Evolutionary conservation across 2,888 invertebrate genomes (phyloP), one percentile per base, ranked within the genome.

Genomic region (Heteromurus nitidus): DNA sequence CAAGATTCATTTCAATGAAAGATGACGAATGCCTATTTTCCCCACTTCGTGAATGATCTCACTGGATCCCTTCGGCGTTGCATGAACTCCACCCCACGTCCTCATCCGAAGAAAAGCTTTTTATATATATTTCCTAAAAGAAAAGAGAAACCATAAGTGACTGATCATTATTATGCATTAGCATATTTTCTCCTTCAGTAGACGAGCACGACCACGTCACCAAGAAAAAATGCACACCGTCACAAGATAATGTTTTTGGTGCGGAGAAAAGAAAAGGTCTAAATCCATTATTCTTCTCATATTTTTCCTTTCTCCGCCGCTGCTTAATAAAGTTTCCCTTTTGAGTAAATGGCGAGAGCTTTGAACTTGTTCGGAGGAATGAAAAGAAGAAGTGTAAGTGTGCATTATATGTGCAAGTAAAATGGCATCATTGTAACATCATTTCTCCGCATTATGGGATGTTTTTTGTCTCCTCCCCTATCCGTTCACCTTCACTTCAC

Each of bases 331-430:
- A 9, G 5, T 36, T 36, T 36, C 13, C 13, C 13, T 13, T 9
- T 13, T 36, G 13, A 5, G 13, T 36, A 36, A 20, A 20, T 20
- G 20, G n/a, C 18, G 50, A 50, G 50, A 50, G 50, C 50, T 50
- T 50, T 50, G 50, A 50, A 50, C 50, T 50, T 50, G n/a, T 50
- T 47, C 50, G 22, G 20, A n/a, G 44, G 13, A n/a, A 44, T 55
- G 76, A 67, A 42, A 30, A 68, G 60, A 20, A 55, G 20, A 68
- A 44, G 58, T 28, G 62, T 26, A 22, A 44, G 24, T 44, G 60
- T 77, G 20, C 20, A 50, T 50, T 16, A n/a, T n/a, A n/a, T n/a
- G n/a, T n/a, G n/a, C n/a, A n/a, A 20, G 20, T 18, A 9, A 20
- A 11, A 20, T 50, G 16, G 20, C 50, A 50, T n/a, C n/a, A n/a